These are phyloP conservation scores for Lasioglossum morio DNA, from an alignment of 2,888 invertebrate species.

Conservation along the genomic window DNA sequence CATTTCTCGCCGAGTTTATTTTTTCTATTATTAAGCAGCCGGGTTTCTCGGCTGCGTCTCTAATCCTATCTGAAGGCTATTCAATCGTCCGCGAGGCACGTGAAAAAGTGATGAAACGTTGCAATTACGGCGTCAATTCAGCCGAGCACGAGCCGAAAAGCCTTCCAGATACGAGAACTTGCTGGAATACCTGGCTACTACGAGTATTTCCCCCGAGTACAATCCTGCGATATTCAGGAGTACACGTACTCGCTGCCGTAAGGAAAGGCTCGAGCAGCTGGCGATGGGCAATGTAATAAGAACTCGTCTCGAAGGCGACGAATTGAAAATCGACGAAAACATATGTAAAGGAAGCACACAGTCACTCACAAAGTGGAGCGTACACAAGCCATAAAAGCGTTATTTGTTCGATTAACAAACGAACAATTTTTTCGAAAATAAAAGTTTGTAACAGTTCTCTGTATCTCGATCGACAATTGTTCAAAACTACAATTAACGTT, in stretches of 20 bases:
- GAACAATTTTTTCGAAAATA: too few relatives aligned
- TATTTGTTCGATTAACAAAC: too few relatives aligned
- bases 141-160: constrained; percentile 31
- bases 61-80: constrained; percentile 56
- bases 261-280: constrained; percentile 6
- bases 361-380: too few relatives aligned
- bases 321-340: constrained; percentile 38
- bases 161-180: constrained; percentile 25
- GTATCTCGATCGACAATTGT: too few relatives aligned
- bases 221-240: constrained; percentile 41
- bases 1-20: constrained; percentile 16
- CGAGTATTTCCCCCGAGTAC: constrained; percentile 75
- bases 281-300: constrained; percentile 29
- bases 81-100: constrained; percentile 28
- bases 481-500: too few relatives aligned
- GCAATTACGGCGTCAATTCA: constrained; percentile 67
- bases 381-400: too few relatives aligned
- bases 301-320: neutral
- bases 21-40: constrained; percentile 50
- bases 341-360: too few relatives aligned
- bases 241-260: neutral
- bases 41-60: neutral
- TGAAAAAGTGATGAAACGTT: constrained; percentile 70
- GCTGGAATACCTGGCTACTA: constrained; percentile 54
- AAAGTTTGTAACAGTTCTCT: too few relatives aligned